phyloP scores from a whole-genome alignment of 2,113 vertebrate genomes.

The Cisticola juncidis region DNA sequence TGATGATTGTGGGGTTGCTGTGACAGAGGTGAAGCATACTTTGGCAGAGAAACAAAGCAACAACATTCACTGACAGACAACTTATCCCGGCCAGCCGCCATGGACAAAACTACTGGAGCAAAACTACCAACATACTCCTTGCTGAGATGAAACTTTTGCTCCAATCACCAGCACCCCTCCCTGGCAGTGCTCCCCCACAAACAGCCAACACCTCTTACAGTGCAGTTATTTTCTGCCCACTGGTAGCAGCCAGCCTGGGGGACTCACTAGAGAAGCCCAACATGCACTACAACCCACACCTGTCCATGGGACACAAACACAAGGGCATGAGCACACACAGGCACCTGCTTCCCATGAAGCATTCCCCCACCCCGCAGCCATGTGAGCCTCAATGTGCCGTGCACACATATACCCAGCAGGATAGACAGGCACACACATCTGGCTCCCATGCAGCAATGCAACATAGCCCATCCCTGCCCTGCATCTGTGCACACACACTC shows the following conservation, averaged over 20 bases:
- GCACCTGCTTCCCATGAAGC: not conserved
- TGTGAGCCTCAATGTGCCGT: fast-evolving
- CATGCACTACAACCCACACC: not conserved
- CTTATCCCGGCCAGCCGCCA: fast-evolving
- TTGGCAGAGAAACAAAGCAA: not conserved
- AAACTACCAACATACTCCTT: not conserved
- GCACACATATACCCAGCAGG: not conserved
- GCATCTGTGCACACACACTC: not conserved
- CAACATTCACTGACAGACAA: not conserved
- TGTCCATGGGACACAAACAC: not conserved
- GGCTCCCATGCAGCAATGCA: not conserved
- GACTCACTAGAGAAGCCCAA: not conserved
- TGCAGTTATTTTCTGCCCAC: not conserved
- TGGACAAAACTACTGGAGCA: not conserved
- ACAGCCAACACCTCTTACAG: not conserved
- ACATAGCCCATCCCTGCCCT: not conserved
- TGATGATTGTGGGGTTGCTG: not conserved
- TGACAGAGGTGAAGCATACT: not conserved
- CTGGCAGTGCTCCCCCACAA: not conserved
- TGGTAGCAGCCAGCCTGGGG: not conserved
- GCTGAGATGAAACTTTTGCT: not conserved
- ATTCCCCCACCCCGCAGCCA: fast-evolving
- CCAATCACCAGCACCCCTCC: not conserved
- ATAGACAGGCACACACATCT: not conserved
- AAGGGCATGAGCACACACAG: fast-evolving